Evolutionary conservation across 2,888 invertebrate genomes (phyloP).

Genomic region (Tuberolachnus salignus): DNA sequence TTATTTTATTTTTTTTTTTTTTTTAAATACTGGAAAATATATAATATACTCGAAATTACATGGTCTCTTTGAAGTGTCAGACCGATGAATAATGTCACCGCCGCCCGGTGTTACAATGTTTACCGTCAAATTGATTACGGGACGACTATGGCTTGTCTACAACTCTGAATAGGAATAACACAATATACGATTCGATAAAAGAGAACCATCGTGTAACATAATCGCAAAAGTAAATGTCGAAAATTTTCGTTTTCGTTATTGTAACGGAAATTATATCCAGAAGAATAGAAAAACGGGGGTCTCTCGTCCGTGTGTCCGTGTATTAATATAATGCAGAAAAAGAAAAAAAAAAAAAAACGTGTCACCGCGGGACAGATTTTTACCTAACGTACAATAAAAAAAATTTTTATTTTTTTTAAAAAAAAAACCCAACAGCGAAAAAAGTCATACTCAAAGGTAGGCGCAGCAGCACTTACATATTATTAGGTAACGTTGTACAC

Average conservation of each 20-base stretch:
- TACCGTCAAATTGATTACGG: constrained; percentile 40
- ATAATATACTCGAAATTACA: constrained; percentile 13
- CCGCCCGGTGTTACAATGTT: neutral
- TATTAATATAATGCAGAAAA: too few relatives aligned
- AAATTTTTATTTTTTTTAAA: too few relatives aligned
- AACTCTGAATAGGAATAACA: constrained; percentile 1
- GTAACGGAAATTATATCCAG: too few relatives aligned
- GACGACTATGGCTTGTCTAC: constrained; percentile 1
- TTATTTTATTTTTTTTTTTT: constrained; percentile 27
- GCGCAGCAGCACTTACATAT: neutral
- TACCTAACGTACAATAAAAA: neutral
- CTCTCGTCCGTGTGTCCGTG: too few relatives aligned
- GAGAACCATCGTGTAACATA: constrained; percentile 8
- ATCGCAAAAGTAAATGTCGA: neutral
- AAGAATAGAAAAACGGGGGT: too few relatives aligned
- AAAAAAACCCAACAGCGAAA: too few relatives aligned
- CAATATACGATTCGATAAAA: neutral
- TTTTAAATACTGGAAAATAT: neutral
- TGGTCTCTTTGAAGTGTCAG: constrained; percentile 18
- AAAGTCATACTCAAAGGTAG: neutral
- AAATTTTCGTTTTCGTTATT: neutral
- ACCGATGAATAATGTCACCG: neutral
- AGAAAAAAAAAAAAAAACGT: neutral
- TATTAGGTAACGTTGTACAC: neutral
- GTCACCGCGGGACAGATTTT: too few relatives aligned